A percentile compares a stretch with the other conserved stretches of the same genome.
Conservation (phyloP, 1,140 invertebrate species). For the Trypoxylus dichotomus region DNA sequence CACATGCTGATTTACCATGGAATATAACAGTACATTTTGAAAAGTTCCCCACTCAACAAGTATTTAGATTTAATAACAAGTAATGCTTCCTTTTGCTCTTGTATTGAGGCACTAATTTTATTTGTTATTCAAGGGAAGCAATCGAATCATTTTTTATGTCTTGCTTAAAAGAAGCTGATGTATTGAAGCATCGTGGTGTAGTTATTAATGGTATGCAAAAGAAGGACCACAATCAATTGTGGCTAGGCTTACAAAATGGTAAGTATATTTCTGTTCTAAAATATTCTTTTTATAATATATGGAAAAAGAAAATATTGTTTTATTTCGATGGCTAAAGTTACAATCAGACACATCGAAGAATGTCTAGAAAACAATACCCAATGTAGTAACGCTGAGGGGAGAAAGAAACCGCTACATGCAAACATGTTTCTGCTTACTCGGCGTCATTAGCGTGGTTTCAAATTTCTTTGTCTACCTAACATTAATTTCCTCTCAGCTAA, state of each 20-base stretch:
- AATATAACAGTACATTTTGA: slow-evolving; percentile 93
- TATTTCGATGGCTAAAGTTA: too few relatives aligned
- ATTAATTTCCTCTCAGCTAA: too few relatives aligned
- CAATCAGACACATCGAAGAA: too few relatives aligned
- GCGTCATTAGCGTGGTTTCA: too few relatives aligned
- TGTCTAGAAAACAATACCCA: too few relatives aligned
- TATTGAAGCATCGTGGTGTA: slow-evolving; percentile 90
- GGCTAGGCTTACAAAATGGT: slow-evolving; percentile 93
- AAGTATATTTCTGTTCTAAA: slow-evolving; percentile 35
- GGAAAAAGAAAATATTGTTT: too few relatives aligned
- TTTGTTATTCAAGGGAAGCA: slow-evolving; percentile 67
- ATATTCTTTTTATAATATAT: too few relatives aligned
- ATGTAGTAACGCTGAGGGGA: too few relatives aligned
- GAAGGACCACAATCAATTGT: slow-evolving; percentile 96
- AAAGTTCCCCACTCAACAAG: slow-evolving; percentile 80
- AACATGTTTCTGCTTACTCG: too few relatives aligned
- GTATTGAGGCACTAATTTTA: not conserved
- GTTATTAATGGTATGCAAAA: slow-evolving; percentile 95
- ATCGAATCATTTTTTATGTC: slow-evolving; percentile 94
- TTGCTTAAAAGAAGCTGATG: slow-evolving; percentile 96
- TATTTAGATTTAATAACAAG: slow-evolving; percentile 79
- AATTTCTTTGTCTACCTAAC: too few relatives aligned
- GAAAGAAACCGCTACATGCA: too few relatives aligned
- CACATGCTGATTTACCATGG: slow-evolving; percentile 84
- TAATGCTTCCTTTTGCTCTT: slow-evolving; percentile 53